phyloP scores from a whole-genome alignment of 2,888 invertebrate genomes.

The Cenopis cana region DNA sequence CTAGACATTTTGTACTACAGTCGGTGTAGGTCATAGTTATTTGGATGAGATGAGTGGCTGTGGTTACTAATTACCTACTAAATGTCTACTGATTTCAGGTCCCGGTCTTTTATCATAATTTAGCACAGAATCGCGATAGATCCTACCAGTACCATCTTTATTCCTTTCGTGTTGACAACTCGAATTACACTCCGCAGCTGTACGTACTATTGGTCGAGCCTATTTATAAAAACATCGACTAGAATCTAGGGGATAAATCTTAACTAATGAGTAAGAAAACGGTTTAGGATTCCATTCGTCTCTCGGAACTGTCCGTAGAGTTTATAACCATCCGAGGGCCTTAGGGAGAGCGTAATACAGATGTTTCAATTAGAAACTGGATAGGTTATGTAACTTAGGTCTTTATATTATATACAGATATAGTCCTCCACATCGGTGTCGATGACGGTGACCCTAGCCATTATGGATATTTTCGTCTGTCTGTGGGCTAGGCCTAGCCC shows the following conservation, averaged over 20 bases:
- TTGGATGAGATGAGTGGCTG: no score
- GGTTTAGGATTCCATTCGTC: conserved; percentile 31
- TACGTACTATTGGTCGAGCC: conserved; percentile 20
- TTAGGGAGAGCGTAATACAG: neutral
- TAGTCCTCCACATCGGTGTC: no score
- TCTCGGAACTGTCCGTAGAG: conserved; percentile 25
- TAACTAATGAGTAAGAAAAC: conserved; percentile 40
- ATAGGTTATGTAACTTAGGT: neutral
- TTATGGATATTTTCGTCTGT: no score
- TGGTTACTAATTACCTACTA: no score
- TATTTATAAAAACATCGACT: conserved; percentile 34
- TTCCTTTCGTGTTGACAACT: conserved; percentile 22
- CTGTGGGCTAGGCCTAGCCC: no score
- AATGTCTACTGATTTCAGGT: neutral
- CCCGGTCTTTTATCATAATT: conserved; percentile 15
- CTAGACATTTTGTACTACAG: no score
- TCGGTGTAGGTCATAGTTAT: no score
- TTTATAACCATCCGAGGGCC: conserved; percentile 19
- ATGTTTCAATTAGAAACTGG: neutral
- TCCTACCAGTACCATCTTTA: conserved; percentile 33
- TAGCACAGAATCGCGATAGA: conserved; percentile 16
- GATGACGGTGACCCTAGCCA: no score
- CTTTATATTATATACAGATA: no score
- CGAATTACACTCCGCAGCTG: conserved; percentile 26
- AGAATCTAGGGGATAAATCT: conserved; percentile 30